Base-by-base conservation (phyloP, 2,797 vertebrate species). In the Spondyliosoma cantharus region DNA sequence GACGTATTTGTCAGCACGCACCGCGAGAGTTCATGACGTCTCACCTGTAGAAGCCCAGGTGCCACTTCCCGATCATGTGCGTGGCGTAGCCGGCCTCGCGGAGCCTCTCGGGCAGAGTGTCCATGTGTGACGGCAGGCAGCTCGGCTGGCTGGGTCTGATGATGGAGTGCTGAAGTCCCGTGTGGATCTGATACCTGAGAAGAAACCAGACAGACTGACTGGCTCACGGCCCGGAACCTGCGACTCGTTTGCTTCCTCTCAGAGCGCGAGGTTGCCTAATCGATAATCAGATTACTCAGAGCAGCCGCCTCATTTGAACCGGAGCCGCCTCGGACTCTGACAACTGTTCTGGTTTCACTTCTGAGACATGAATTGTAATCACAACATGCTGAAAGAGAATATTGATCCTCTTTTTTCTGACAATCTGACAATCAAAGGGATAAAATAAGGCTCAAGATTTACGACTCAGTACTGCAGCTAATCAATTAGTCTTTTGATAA, bases 11-110 rank as follows among this genome's bases (percentile, higher is more conserved):
- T n/a, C n/a, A n/a, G n/a, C n/a, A n/a, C n/a, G n/a, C n/a, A n/a
- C n/a, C n/a, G n/a, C n/a, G n/a, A n/a, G n/a, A n/a, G n/a, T n/a
- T n/a, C n/a, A n/a, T n/a, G n/a, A n/a, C 20, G 0, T 4, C 86
- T 84, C 95, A 97, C 91, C 96, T 96, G 92, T 98, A 99, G 94
- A 99, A 99, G 72, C 98, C 98, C 79, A 99, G 93, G 89, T 99
- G 98, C 98, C 98, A 99, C 85, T 99, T 99, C 60, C 98, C 98
- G 25, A 99, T 97, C 97, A 99, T 96, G 88, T 99, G 98, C 0
- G 97, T 99, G 86, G 96, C 87, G 84, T 99, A 99, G 2, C 98
- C 98, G 0, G 94, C 96, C 80, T 97, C 92, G 76, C 96, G 96
- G n/a, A 99, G 94, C 88, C 96, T 96, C 93, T 99, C 96, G 0